phyloP scores from a whole-genome alignment of 2,888 invertebrate species.

The Theodoxus fluviatilis region DNA sequence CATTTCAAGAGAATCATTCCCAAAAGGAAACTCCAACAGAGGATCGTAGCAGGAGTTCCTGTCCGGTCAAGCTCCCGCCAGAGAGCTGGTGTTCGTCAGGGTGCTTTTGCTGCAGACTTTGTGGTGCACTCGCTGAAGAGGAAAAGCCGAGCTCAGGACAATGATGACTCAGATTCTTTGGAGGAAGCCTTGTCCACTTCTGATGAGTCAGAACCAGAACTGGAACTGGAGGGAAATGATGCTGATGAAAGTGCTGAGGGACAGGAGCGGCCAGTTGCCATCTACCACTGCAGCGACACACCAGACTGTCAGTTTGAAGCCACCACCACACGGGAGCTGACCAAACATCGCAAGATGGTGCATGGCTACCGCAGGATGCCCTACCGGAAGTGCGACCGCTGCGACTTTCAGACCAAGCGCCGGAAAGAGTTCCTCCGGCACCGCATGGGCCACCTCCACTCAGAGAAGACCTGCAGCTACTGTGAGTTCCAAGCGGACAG shows the following conservation, averaged over 20 bases:
- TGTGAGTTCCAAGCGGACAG: conserved; percentile 61
- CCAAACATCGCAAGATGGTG: not conserved
- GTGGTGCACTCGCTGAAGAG: conserved; percentile 31
- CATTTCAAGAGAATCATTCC: too few relatives aligned
- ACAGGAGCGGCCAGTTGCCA: not conserved
- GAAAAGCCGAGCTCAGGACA: conserved; percentile 12
- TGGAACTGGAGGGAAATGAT: too few relatives aligned
- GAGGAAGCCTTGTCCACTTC: too few relatives aligned
- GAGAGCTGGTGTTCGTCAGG: conserved; percentile 21
- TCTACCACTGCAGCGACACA: conserved; percentile 21
- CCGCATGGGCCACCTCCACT: conserved; percentile 47
- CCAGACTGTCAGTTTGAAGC: too few relatives aligned
- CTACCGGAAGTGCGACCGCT: conserved; percentile 47
- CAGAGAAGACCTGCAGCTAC: conserved; percentile 59
- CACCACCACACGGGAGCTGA: not conserved
- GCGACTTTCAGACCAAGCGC: conserved; percentile 43
- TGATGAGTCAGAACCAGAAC: too few relatives aligned
- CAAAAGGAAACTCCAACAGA: too few relatives aligned
- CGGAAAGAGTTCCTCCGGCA: conserved; percentile 46
- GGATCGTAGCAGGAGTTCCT: too few relatives aligned
- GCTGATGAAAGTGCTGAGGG: conserved; percentile 21
- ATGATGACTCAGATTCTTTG: not conserved
- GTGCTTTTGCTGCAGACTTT: conserved; percentile 26
- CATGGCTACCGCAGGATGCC: not conserved
- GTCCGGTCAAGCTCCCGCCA: conserved; percentile 26